Evolutionary conservation across 2,113 vertebrate species (phyloP).

Genomic region (Gorsachius goisagi): DNA sequence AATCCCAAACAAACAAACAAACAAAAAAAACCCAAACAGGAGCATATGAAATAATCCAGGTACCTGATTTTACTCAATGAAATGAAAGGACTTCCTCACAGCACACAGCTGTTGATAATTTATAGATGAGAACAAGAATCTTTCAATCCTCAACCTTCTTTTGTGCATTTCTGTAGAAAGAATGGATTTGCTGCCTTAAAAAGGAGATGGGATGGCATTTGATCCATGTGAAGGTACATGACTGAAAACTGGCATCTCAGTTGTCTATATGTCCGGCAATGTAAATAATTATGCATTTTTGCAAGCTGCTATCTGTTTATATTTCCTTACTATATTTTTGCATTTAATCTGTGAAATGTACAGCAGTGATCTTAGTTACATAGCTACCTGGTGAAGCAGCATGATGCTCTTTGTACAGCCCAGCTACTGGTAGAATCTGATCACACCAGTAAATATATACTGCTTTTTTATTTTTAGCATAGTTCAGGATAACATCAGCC

Average conservation of each 20-base stretch:
- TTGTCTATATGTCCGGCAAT: not conserved
- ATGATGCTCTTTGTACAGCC: not conserved
- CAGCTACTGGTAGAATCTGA: not conserved
- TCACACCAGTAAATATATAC: not conserved
- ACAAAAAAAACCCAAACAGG: not conserved
- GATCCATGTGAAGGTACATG: not conserved
- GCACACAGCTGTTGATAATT: not conserved
- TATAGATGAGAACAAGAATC: not conserved
- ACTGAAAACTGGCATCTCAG: not conserved
- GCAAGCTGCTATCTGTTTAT: constrained; percentile 15
- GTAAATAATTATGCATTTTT: not conserved
- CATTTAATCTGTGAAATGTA: not conserved
- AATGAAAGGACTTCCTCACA: not conserved
- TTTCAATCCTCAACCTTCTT: not conserved
- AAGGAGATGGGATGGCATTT: not conserved
- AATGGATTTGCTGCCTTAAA: not conserved
- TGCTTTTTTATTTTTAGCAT: not conserved
- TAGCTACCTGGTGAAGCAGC: not conserved
- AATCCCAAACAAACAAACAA: not conserved
- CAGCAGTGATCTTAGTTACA: constrained; percentile 6
- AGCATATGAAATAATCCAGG: not conserved
- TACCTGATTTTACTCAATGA: not conserved
- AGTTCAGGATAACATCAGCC: not conserved
- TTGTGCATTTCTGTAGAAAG: not conserved
- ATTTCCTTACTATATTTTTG: constrained; percentile 33